These are phyloP conservation scores for Luperina nickerlii DNA, from an alignment of 2,888 invertebrate species.

Conservation along the genomic window DNA sequence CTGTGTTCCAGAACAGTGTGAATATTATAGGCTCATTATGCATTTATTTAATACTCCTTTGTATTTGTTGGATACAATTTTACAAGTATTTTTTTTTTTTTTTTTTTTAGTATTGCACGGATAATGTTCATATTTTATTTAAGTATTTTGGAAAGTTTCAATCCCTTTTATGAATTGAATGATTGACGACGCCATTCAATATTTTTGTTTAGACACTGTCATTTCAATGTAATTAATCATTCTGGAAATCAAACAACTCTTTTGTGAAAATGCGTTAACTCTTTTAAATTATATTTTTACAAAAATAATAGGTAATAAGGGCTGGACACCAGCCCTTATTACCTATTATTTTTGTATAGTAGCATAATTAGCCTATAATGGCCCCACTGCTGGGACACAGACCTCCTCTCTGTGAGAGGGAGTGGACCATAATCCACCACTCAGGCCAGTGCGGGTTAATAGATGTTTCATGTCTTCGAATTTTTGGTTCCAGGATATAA, in stretches of 20 bases:
- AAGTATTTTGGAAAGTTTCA: background rate
- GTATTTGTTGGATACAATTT: slow-evolving; percentile 29
- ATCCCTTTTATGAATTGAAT: slow-evolving; percentile 10
- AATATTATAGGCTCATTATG: too few species aligned
- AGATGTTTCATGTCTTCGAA: background rate
- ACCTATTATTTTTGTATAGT: too few species aligned
- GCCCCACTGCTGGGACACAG: background rate
- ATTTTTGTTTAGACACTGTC: background rate
- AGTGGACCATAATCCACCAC: background rate
- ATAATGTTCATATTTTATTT: slow-evolving; percentile 1
- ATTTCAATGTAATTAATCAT: slow-evolving; percentile 20
- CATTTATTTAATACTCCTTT: background rate
- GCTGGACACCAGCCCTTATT: too few species aligned
- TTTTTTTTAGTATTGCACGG: too few species aligned
- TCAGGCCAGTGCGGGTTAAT: background rate
- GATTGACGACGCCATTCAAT: slow-evolving; percentile 26
- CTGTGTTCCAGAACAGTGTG: too few species aligned
- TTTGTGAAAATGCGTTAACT: background rate
- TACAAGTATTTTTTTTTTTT: too few species aligned
- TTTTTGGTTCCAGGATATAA: too few species aligned
- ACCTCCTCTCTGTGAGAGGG: background rate
- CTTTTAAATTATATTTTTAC: too few species aligned
- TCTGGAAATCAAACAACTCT: background rate
- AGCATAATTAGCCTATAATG: background rate
- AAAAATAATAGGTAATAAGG: too few species aligned